A percentile compares a stretch with the other conserved stretches of the same genome.
phyloP scores from a whole-genome alignment of 2,888 invertebrate genomes.

The Sinopyrophorus schimmeli region DNA sequence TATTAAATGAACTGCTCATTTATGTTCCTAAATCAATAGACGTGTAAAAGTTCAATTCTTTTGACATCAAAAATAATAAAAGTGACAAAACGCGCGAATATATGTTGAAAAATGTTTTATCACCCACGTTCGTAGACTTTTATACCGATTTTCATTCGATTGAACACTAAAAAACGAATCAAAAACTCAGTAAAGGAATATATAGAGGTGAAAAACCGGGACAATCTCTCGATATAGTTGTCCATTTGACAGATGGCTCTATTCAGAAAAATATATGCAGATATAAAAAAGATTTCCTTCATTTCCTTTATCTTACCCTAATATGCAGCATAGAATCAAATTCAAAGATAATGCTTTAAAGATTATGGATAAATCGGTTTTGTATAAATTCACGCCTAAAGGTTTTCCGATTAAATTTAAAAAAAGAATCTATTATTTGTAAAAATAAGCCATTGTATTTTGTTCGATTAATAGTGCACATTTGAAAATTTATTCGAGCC shows the following conservation, averaged over 20 bases:
- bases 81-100: conserved; percentile 39
- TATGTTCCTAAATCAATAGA: conserved; percentile 29
- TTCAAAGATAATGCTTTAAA: no score
- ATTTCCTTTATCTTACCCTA: conserved; percentile 18
- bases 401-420: no score
- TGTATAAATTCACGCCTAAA: no score
- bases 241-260: conserved; percentile 39
- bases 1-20: no score
- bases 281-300: conserved; percentile 35
- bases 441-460: no score
- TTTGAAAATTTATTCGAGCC: no score
- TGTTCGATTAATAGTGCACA: no score
- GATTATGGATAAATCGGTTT: no score
- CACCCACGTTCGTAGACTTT: conserved; percentile 48
- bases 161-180: conserved; percentile 51
- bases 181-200: conserved; percentile 45
- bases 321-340: no score
- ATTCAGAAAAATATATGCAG: conserved; percentile 37
- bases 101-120: conserved; percentile 46
- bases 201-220: conserved; percentile 42
- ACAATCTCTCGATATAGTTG: conserved; percentile 36
- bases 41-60: conserved; percentile 35
- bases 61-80: conserved; percentile 41
- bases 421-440: no score
- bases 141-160: conserved; percentile 51